Evolutionary conservation across 2,113 vertebrate genomes (phyloP), one percentile per base, ranked within the genome.

Genomic region (Dendropsophus ebraccatus): DNA sequence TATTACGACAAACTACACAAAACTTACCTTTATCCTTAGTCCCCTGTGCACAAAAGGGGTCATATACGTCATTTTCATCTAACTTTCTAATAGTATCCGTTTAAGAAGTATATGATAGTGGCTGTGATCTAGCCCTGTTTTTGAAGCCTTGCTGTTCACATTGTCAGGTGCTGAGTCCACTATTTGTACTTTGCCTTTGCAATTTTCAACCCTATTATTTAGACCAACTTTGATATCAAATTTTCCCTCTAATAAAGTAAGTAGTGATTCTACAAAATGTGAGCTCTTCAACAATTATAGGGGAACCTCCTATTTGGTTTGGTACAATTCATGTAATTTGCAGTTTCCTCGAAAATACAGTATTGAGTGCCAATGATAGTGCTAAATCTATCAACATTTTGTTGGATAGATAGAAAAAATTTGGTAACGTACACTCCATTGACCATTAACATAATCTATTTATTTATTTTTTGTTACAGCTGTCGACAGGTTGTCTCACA

Each of bases 401-500:
- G 9, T 73, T 73, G 37, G n/a, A n/a, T n/a, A n/a, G n/a, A n/a
- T n/a, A n/a, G n/a, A n/a, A n/a, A n/a, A n/a, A n/a, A n/a, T n/a
- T n/a, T n/a, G n/a, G n/a, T n/a, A n/a, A n/a, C n/a, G n/a, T n/a
- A n/a, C n/a, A n/a, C n/a, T n/a, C n/a, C n/a, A 72, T 62, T 62
- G 58, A 62, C n/a, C 25, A 11, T 62, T 35, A 69, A 19, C 49
- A 13, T 76, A 12, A 19, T 14, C 3, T 41, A 21, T 0, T 16
- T 28, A 5, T 75, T 54, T 60, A 23, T 85, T 6, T 82, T 5
- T 87, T 47, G 3, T 87, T 82, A 28, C 92, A 98, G 97, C 93
- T 94, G 91, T 93, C 90, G 94, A 94, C 87, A 90, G 91, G 83
- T 91, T 93, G 85, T 93, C 94, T 86, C 93, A 89, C 87, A 87